Base-by-base conservation (phyloP, 2,113 vertebrate species). In the Mionectes macconnelli region DNA sequence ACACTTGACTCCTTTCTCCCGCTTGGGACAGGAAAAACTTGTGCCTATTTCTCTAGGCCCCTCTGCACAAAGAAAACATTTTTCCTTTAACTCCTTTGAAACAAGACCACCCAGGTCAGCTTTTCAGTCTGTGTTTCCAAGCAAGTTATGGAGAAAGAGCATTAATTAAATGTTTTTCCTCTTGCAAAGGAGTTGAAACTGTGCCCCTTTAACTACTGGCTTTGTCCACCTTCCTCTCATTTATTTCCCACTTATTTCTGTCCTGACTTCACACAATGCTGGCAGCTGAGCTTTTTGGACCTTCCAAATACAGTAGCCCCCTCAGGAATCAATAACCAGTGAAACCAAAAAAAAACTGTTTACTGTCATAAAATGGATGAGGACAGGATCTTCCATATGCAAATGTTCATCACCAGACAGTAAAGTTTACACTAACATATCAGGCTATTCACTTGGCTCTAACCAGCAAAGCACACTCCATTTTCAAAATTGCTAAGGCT, bases 91-190 rank as follows among this genome's bases (percentile, higher is more conserved):
- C 7, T 86, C 37, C 52, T 92, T 64, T 87, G 60, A 92, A 93
- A 89, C 8, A 33, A 84, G 90, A 90, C 94, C 93, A 96, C 92
- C 88, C 92, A 97, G 69, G 31, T 89, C 86, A 92, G 73, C 73
- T 72, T 94, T 93, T 94, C 80, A 93, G 57, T 33, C 57, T 72
- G 68, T 35, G 73, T 93, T 94, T 94, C 90, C 69, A 84, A 84
- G 80, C 69, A 94, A 87, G 82, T 93, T 86, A 72, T 35, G 10
- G 57, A 90, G 69, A 92, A 80, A 86, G 52, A 78, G 35, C 80
- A 84, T 78, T 95, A 93, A 87, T 84, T 95, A 82, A 73, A 47
- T 56, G 82, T 67, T 93, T 83, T 52, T 56, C 49, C 60, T 87
- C 25, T 62, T 44, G 53, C 73, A 87, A 59, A 30, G 2, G 37